Evolutionary conservation across 1,140 invertebrate genomes (phyloP).

Genomic region (Acyrthosiphon pisum): DNA sequence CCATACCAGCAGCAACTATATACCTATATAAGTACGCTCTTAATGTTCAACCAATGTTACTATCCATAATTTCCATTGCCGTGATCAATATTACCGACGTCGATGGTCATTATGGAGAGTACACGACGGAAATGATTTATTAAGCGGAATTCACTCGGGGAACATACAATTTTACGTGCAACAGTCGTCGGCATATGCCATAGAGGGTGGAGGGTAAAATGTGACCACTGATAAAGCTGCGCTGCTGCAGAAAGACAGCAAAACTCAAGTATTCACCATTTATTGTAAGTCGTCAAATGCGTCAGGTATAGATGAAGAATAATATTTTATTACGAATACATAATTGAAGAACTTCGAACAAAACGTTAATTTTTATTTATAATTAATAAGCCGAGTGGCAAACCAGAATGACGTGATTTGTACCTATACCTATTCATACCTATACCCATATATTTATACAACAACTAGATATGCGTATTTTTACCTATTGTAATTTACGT

Average conservation of each 20-base stretch:
- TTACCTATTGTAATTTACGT: too few relatives aligned
- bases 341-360: too few relatives aligned
- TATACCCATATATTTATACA: too few relatives aligned
- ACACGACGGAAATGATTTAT: not conserved
- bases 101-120: not conserved
- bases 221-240: not conserved
- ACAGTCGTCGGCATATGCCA: not conserved
- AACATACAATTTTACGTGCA: not conserved
- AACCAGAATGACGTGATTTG: too few relatives aligned
- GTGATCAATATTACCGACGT: not conserved
- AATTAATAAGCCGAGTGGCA: too few relatives aligned
- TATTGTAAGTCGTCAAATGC: too few relatives aligned
- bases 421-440: too few relatives aligned
- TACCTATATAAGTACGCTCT: not conserved
- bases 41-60: not conserved
- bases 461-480: too few relatives aligned
- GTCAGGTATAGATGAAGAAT: too few relatives aligned
- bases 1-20: not conserved
- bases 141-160: not conserved
- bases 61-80: not conserved
- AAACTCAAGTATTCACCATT: not conserved
- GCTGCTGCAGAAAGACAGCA: not conserved
- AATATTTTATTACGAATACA: too few relatives aligned
- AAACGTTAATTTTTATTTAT: too few relatives aligned
- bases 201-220: not conserved